phyloP scores from a whole-genome alignment of 2,797 vertebrate species.

The Falco columbarius region DNA sequence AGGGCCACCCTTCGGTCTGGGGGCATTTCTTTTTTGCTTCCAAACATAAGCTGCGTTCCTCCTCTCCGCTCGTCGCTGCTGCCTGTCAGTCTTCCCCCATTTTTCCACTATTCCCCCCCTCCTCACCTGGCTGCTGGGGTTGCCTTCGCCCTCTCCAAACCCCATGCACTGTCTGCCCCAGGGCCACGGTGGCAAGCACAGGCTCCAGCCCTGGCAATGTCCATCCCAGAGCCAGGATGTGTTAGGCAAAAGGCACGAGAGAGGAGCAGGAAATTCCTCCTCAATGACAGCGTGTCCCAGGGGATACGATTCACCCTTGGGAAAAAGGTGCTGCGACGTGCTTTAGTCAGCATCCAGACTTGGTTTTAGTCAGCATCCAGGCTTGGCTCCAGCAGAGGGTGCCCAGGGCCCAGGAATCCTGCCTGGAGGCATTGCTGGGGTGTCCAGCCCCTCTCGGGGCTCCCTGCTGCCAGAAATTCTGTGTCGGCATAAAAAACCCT shows the following conservation, averaged over 20 bases:
- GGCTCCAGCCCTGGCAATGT: not conserved
- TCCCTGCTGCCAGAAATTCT: not conserved
- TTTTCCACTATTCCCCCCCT: not conserved
- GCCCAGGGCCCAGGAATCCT: not conserved
- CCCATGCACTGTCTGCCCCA: fast-evolving
- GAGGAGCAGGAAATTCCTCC: not conserved
- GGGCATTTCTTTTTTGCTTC: not conserved
- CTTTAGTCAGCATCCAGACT: not conserved
- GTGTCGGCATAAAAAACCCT: not conserved
- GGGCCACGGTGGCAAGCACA: not conserved
- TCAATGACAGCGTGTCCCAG: not conserved
- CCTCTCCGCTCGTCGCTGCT: not conserved
- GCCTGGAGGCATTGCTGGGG: not conserved
- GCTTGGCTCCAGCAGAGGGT: conserved; percentile 44
- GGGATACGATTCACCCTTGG: not conserved
- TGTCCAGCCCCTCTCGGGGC: fast-evolving
- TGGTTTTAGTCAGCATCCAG: not conserved
- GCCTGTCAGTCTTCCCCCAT: not conserved
- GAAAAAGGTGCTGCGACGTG: fast-evolving
- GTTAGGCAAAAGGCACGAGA: not conserved
- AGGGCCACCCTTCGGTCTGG: not conserved
- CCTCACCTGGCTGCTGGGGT: not conserved
- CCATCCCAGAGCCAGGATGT: not conserved
- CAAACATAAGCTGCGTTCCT: not conserved
- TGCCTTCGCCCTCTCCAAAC: not conserved